Conservation (phyloP, 1,140 invertebrate genomes). For the Diploscapter pachys region DNA sequence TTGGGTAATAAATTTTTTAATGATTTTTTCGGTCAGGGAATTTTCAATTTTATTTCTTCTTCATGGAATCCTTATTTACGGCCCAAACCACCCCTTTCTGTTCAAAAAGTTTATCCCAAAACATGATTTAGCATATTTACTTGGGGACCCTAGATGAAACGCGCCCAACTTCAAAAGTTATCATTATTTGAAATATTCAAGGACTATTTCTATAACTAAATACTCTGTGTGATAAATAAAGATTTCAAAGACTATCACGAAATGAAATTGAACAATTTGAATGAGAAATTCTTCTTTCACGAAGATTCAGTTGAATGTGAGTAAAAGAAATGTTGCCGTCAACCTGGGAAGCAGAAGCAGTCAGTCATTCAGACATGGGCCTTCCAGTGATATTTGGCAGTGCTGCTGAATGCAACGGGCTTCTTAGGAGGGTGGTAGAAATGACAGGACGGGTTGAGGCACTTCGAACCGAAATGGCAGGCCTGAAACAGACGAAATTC, state of each 20-base stretch:
- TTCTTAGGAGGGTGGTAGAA: conserved; percentile 23
- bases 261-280: background rate
- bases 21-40: too few relatives aligned
- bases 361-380: background rate
- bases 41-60: too few relatives aligned
- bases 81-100: too few relatives aligned
- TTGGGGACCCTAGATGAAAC: too few relatives aligned
- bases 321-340: background rate
- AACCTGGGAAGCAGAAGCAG: background rate
- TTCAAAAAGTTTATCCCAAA: too few relatives aligned
- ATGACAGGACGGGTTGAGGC: conserved; percentile 13
- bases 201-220: too few relatives aligned
- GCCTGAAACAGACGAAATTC: conserved; percentile 10
- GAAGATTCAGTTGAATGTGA: conserved; percentile 5
- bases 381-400: conserved; percentile 20
- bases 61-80: too few relatives aligned
- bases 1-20: too few relatives aligned
- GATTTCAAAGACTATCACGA: background rate
- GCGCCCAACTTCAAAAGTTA: too few relatives aligned
- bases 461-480: conserved; percentile 29
- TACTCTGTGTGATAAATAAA: background rate
- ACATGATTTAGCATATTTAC: too few relatives aligned
- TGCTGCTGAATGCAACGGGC: background rate
- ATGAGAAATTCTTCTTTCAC: background rate
- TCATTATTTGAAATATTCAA: too few relatives aligned